Conservation (phyloP, 2,888 invertebrate genomes). For the Ormyrus pomaceus region DNA sequence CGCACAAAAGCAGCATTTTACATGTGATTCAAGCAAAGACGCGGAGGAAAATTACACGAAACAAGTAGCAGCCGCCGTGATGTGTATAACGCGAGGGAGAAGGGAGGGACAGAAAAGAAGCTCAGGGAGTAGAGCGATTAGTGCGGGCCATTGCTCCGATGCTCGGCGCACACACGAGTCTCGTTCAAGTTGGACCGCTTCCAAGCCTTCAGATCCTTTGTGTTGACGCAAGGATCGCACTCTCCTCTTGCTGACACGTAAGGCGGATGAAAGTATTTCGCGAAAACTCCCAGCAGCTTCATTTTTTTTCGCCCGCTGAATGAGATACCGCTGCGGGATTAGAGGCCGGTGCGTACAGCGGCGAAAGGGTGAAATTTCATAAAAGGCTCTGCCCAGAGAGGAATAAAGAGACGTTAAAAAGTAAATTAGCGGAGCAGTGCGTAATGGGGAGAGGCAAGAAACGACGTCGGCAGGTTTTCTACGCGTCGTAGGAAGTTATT, state of each 20-base stretch:
- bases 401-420: constrained; percentile 48
- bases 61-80: neutral
- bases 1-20: constrained; percentile 3
- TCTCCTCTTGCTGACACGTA: constrained; percentile 54
- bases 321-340: constrained; percentile 32
- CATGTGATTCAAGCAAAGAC: constrained; percentile 1
- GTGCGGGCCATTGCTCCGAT: constrained; percentile 71
- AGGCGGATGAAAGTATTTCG: constrained; percentile 59
- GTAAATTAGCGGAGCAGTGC: constrained; percentile 43
- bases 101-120: constrained; percentile 17
- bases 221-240: constrained; percentile 48
- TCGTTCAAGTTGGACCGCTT: constrained; percentile 71
- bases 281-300: constrained; percentile 21
- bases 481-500: constrained; percentile 19
- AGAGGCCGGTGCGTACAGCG: neutral
- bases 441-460: constrained; percentile 3
- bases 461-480: neutral
- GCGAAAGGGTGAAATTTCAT: constrained; percentile 47
- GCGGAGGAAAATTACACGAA: constrained; percentile 21
- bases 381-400: constrained; percentile 22
- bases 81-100: neutral
- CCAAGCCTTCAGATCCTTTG: constrained; percentile 65
- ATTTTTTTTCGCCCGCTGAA: neutral
- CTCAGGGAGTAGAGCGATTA: constrained; percentile 70
- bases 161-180: constrained; percentile 67